Percentiles rank a stretch among this genome's conserved stretches.
phyloP scores from a whole-genome alignment of 2,888 invertebrate species.

The Agonopterix alstromeriana region DNA sequence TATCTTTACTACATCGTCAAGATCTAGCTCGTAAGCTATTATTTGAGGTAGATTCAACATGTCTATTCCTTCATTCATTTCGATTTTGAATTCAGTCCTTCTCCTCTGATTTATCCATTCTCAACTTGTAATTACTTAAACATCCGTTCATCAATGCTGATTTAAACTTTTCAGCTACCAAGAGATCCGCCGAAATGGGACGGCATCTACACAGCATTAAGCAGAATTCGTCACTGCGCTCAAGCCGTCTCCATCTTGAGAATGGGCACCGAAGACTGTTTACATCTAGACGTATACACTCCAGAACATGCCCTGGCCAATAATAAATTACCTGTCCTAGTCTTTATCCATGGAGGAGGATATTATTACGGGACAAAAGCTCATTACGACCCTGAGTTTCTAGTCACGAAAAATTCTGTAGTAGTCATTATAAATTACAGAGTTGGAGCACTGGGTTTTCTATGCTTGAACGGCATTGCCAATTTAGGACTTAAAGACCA shows the following conservation, averaged over 20 bases:
- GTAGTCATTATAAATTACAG: slow-evolving; percentile 57
- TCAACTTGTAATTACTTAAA: not conserved
- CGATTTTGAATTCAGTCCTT: too few relatives aligned
- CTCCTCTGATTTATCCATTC: too few relatives aligned
- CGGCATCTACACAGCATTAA: slow-evolving; percentile 41
- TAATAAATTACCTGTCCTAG: slow-evolving; percentile 45
- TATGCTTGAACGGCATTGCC: slow-evolving; percentile 51
- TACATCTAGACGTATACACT: slow-evolving; percentile 50
- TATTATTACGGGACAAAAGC: slow-evolving; percentile 61
- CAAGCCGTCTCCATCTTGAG: slow-evolving; percentile 38
- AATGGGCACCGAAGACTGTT: slow-evolving; percentile 52
- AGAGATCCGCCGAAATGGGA: slow-evolving; percentile 40
- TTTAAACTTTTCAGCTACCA: slow-evolving; percentile 40
- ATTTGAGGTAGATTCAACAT: too few relatives aligned
- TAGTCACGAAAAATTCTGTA: slow-evolving; percentile 50
- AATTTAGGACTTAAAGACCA: slow-evolving; percentile 65
- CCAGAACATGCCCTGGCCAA: slow-evolving; percentile 28
- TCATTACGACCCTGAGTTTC: slow-evolving; percentile 58
- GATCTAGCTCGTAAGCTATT: too few relatives aligned
- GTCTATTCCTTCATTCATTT: too few relatives aligned
- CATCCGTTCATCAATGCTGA: not conserved
- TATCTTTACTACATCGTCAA: too few relatives aligned
- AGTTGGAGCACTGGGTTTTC: slow-evolving; percentile 55
- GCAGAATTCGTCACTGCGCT: slow-evolving; percentile 40
- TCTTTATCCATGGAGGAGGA: slow-evolving; percentile 61